Evolutionary conservation across 2,113 vertebrate genomes (phyloP).

Genomic region (Apeltes quadracus): DNA sequence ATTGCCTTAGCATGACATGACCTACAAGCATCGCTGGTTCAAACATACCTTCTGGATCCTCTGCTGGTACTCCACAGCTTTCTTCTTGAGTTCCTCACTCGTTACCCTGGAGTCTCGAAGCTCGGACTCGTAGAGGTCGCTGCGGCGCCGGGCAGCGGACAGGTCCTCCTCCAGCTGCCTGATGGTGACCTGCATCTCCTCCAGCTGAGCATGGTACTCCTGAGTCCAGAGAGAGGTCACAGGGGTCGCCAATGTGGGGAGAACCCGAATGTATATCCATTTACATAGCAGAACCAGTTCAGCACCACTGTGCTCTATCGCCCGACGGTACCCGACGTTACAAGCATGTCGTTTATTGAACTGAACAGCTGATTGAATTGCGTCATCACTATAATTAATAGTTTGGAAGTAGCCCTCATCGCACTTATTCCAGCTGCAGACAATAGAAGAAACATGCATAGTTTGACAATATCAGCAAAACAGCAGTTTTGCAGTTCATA

Average conservation of each 20-base stretch:
- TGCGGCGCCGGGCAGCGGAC: slow-evolving; percentile 92
- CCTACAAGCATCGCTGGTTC: not conserved
- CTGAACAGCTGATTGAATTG: not conserved
- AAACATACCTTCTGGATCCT: slow-evolving; percentile 91
- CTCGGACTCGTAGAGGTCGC: slow-evolving; percentile 95
- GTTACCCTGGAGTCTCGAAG: slow-evolving; percentile 93
- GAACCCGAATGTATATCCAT: not conserved
- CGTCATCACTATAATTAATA: not conserved
- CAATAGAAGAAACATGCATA: not conserved
- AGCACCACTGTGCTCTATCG: not conserved
- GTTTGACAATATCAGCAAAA: not conserved
- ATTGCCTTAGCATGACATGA: not conserved
- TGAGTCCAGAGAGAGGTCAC: slow-evolving; percentile 50
- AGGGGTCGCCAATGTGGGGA: not conserved
- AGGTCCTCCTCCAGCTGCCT: slow-evolving; percentile 97
- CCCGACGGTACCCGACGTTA: not conserved
- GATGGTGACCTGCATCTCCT: slow-evolving; percentile 98
- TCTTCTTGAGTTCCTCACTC: slow-evolving; percentile 95
- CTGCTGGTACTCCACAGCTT: slow-evolving; percentile 94
- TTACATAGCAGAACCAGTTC: not conserved
- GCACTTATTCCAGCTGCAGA: slow-evolving; percentile 1
- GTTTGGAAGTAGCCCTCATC: slow-evolving; percentile 12
- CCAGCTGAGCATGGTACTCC: slow-evolving; percentile 98
- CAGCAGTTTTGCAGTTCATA: not conserved
- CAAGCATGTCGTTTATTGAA: not conserved